Base-by-base conservation (phyloP, 2,113 vertebrate genomes). In the Euleptes europaea region DNA sequence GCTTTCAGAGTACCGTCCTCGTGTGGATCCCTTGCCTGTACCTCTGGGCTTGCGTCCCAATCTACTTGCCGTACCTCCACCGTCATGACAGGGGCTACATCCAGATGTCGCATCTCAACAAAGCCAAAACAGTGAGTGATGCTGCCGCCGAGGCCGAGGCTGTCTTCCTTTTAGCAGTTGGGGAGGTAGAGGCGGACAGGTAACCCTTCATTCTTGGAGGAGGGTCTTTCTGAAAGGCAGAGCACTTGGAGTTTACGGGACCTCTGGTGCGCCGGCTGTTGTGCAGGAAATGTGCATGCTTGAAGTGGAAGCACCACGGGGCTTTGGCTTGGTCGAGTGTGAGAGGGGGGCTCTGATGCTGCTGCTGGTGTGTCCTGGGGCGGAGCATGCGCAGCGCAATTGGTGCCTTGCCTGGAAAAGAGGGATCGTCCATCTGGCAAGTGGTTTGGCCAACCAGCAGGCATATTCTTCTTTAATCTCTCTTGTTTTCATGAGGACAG, bases 1-100 rank as follows among this genome's bases (percentile, higher is more conserved):
- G 98, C 96, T 99, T 99, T 94, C 98, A 99, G 95, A 98, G 97
- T 95, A 99, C 98, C 0, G 84, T 97, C 19, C 97, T 99, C n/a
- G 80, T 96, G 23, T 99, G 97, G 98, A 92, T 97, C 90, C 99
- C 99, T 77, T 99, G 98, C 66, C 0, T 96, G 88, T 98, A 98
- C 95, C 97, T 99, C 92, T 99, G 98, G 98, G 5, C 94, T 28
- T 97, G 96, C 90, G 96, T 97, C 54, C 98, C 98, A 0, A 66
- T 98, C 93, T 99, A 99, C 92, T 92, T 94, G 69, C 5, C 98
- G 23, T 97, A 98, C 93, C 98, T 99, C 54, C 96, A 92, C 74
- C 84, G 15, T 40, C 97, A 98, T 76, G 90, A 96, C 92, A 93
- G 91, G 1, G 98, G 99, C 2, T 99, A 99, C 93, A 99, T 99